Conservation (phyloP, 2,888 invertebrate species). For the Chironomus riparius region DNA sequence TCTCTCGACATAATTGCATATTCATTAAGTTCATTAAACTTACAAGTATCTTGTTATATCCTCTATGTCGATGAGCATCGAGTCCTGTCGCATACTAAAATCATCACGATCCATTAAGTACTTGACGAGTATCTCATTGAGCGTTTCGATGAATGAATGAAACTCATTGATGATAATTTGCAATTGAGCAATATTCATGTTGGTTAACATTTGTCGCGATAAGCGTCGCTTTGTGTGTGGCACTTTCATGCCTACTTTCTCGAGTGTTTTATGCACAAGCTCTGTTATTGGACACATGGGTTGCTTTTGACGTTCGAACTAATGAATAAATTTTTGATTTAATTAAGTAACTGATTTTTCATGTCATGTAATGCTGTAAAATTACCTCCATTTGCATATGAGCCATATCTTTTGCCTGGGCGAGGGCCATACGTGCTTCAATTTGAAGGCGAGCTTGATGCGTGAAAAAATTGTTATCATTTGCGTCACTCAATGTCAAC, state of each 20-base stretch:
- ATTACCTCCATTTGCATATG: constrained; percentile 80
- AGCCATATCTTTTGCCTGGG: constrained; percentile 86
- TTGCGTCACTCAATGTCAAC: constrained; percentile 43
- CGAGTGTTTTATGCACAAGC: constrained; percentile 70
- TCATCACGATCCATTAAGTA: constrained; percentile 88
- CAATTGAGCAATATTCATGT: constrained; percentile 84
- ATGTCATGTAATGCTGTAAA: constrained; percentile 24
- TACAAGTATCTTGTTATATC: constrained; percentile 85
- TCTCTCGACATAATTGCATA: neutral
- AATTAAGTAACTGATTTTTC: too few relatives aligned
- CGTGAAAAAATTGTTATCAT: constrained; percentile 62
- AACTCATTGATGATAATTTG: constrained; percentile 92
- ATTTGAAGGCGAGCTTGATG: constrained; percentile 74
- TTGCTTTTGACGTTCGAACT: constrained; percentile 57
- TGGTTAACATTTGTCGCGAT: constrained; percentile 74
- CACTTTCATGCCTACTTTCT: constrained; percentile 74
- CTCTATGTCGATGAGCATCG: constrained; percentile 94
- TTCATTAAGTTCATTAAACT: constrained; percentile 40
- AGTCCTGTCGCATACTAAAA: constrained; percentile 95
- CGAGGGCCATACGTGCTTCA: constrained; percentile 77
- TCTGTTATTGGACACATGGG: constrained; percentile 76
- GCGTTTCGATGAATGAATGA: constrained; percentile 83
- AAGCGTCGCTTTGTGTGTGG: constrained; percentile 75
- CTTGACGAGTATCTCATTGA: constrained; percentile 85
- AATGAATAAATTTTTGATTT: neutral